Conservation (phyloP, 2,797 vertebrate genomes). For the Simalia tracyae region DNA sequence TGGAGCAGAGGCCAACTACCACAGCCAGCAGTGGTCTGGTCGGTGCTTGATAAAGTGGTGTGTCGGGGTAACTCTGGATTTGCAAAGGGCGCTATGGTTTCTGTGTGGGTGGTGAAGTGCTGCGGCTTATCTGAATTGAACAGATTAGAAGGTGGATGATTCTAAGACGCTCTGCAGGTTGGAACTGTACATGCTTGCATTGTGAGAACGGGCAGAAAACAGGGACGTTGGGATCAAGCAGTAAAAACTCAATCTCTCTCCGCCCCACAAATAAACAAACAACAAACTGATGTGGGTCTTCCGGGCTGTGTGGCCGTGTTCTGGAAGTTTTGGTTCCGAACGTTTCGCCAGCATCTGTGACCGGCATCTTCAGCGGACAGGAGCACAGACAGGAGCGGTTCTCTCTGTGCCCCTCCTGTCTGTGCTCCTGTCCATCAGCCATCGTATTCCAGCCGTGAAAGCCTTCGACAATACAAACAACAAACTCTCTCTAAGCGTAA, state of each 20-base stretch:
- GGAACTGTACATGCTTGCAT: not conserved
- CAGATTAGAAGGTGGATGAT: constrained; percentile 55
- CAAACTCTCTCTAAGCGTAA: not conserved
- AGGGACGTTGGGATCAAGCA: not conserved
- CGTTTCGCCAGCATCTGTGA: too few relatives aligned
- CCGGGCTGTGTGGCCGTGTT: too few relatives aligned
- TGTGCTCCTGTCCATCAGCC: too few relatives aligned
- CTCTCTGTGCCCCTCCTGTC: too few relatives aligned
- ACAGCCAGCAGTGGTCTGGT: constrained; percentile 36
- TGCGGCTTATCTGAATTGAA: constrained; percentile 62
- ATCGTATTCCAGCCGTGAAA: too few relatives aligned
- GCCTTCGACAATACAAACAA: not conserved
- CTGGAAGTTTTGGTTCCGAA: too few relatives aligned
- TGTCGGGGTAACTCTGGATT: constrained; percentile 55
- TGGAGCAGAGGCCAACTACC: constrained; percentile 66
- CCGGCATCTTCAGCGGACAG: too few relatives aligned
- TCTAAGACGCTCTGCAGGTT: not conserved
- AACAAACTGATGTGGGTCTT: too few relatives aligned
- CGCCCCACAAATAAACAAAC: not conserved
- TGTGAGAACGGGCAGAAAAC: not conserved
- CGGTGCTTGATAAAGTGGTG: constrained; percentile 56
- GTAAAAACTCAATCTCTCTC: not conserved
- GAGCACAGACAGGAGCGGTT: too few relatives aligned
- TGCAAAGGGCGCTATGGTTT: constrained; percentile 65
- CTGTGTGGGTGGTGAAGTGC: constrained; percentile 63